phyloP scores from a whole-genome alignment of 2,113 vertebrate species.

The Manacus vitellinus region DNA sequence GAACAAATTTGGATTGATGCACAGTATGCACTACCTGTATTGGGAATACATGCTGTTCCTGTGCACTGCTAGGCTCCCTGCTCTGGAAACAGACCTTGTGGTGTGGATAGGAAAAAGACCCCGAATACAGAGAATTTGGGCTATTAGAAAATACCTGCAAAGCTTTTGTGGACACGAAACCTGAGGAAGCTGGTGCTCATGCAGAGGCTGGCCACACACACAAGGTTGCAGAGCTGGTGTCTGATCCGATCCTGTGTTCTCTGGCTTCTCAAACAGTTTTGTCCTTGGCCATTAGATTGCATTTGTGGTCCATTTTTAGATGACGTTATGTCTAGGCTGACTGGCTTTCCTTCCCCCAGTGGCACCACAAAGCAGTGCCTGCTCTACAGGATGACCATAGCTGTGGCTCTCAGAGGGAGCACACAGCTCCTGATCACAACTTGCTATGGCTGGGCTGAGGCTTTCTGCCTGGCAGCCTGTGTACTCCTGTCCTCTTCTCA shows the following conservation, averaged over 20 bases:
- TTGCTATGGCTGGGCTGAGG: not conserved
- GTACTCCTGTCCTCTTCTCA: not conserved
- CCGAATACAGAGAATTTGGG: accelerated
- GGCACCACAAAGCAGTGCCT: not conserved
- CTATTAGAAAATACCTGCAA: not conserved
- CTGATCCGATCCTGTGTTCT: not conserved
- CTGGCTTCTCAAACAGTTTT: not conserved
- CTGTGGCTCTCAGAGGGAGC: not conserved
- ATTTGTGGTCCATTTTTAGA: not conserved
- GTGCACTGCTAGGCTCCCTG: not conserved
- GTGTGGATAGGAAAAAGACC: not conserved
- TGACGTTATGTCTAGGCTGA: not conserved
- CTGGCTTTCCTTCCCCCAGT: not conserved
- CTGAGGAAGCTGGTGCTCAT: not conserved
- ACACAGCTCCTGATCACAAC: not conserved
- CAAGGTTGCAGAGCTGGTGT: not conserved
- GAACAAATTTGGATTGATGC: accelerated
- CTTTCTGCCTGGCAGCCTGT: accelerated
- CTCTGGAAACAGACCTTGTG: not conserved
- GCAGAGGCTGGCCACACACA: not conserved
- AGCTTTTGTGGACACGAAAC: not conserved
- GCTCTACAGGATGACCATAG: not conserved
- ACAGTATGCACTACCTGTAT: not conserved
- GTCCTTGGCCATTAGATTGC: not conserved
- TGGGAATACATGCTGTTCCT: accelerated